These are phyloP conservation scores for Scaptomyza hsui DNA, from an alignment of 1,140 invertebrate species.

Conservation along the genomic window DNA sequence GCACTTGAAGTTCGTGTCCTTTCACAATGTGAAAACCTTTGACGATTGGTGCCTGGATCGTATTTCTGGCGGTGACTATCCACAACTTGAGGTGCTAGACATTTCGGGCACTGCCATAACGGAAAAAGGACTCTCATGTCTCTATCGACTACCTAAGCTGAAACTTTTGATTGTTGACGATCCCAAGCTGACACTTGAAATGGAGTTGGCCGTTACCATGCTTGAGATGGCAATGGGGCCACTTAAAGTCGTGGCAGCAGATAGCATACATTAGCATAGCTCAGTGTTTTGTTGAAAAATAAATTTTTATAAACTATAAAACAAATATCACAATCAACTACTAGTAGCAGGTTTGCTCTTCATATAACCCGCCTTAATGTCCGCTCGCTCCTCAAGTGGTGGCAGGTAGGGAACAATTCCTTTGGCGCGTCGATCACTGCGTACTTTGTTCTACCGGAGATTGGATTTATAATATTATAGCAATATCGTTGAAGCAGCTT, in stretches of 20 bases:
- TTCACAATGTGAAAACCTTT: constrained; percentile 87
- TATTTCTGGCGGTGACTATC: constrained; percentile 86
- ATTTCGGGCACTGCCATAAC: constrained; percentile 89
- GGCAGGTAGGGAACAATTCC: constrained; percentile 76
- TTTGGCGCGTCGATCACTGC: constrained; percentile 66
- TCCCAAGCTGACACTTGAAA: constrained; percentile 84
- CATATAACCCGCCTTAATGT: constrained; percentile 78
- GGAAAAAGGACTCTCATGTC: constrained; percentile 87
- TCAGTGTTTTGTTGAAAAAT: constrained; percentile 39
- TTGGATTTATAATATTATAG: background rate
- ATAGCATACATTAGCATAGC: constrained; percentile 53
- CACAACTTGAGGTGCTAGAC: constrained; percentile 89
- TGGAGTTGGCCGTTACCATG: constrained; percentile 86
- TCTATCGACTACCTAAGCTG: constrained; percentile 87
- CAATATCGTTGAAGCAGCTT: constrained; percentile 44
- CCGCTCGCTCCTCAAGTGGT: constrained; percentile 66
- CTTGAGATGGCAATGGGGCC: constrained; percentile 85
- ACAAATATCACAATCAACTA: constrained; percentile 18
- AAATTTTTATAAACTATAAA: constrained; percentile 13
- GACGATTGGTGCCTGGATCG: constrained; percentile 92
- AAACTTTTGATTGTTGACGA: constrained; percentile 86
- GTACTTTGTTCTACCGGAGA: constrained; percentile 68
- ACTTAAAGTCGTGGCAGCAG: constrained; percentile 70
- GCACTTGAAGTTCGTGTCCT: constrained; percentile 87
- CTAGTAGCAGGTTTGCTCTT: constrained; percentile 62